Percentiles rank a stretch among this genome's conserved stretches.
Conservation (phyloP, 1,140 invertebrate species). For the Holotrichia oblita region DNA sequence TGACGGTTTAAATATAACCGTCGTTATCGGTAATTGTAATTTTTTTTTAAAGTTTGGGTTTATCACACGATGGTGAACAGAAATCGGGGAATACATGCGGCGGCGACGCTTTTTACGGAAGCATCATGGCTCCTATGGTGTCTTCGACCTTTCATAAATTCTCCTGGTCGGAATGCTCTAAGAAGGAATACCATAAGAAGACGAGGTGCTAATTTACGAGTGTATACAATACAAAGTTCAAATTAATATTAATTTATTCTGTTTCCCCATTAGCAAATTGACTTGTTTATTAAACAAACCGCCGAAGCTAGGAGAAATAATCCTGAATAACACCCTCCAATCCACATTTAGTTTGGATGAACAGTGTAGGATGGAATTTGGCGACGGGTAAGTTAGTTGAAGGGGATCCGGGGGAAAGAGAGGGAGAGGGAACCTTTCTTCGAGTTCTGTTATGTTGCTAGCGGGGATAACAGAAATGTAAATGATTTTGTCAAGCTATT, state of each 20-base stretch:
- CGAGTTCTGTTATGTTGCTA: slow-evolving; percentile 31
- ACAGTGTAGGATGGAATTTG: slow-evolving; percentile 82
- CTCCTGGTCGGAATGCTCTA: slow-evolving; percentile 80
- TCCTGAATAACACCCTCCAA: slow-evolving; percentile 61
- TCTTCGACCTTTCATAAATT: slow-evolving; percentile 79
- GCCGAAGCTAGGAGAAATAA: slow-evolving; percentile 58
- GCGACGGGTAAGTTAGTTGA: slow-evolving; percentile 71
- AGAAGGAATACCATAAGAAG: slow-evolving; percentile 70
- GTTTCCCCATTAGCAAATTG: slow-evolving; percentile 63
- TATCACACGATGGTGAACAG: slow-evolving; percentile 78
- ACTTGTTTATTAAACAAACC: slow-evolving; percentile 67
- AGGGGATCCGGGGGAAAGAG: too few species aligned
- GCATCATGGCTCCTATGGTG: slow-evolving; percentile 83
- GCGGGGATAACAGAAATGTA: neutral
- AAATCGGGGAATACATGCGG: slow-evolving; percentile 70
- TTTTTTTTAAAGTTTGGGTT: slow-evolving; percentile 69
- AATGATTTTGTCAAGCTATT: neutral
- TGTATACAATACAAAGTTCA: neutral
- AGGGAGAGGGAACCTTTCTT: too few species aligned
- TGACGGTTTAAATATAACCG: neutral
- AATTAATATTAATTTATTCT: neutral
- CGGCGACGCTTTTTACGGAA: slow-evolving; percentile 69
- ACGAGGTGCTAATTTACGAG: slow-evolving; percentile 66
- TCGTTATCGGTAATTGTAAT: neutral
- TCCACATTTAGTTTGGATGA: slow-evolving; percentile 76